These are phyloP conservation scores for Hypothenemus hampei DNA, from an alignment of 1,140 invertebrate genomes.

Conservation along the genomic window DNA sequence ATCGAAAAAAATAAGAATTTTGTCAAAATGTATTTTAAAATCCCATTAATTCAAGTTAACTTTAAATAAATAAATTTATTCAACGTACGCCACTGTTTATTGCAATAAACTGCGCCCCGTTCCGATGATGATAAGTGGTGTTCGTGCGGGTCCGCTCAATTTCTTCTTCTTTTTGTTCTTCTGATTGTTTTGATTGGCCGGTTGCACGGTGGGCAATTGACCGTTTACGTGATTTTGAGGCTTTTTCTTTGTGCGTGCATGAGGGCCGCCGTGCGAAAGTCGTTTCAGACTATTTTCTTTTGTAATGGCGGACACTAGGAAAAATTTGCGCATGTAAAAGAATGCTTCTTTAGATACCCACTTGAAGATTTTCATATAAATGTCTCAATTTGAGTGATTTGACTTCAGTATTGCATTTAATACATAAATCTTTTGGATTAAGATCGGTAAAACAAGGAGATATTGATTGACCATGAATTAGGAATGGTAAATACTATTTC, in stretches of 20 bases:
- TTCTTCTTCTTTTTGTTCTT: constrained; percentile 23
- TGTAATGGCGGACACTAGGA: too few relatives aligned
- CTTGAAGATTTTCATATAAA: too few relatives aligned
- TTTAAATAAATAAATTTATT: not conserved
- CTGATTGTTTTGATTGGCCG: constrained; percentile 23
- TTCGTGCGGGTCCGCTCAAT: constrained; percentile 10
- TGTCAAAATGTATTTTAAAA: not conserved
- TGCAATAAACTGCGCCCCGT: constrained; percentile 10
- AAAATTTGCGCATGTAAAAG: too few relatives aligned
- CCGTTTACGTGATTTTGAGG: constrained; percentile 22
- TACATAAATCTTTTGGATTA: too few relatives aligned
- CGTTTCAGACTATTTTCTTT: too few relatives aligned
- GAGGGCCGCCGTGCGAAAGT: constrained; percentile 14
- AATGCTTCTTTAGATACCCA: too few relatives aligned
- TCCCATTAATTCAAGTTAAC: too few relatives aligned
- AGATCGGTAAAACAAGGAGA: too few relatives aligned
- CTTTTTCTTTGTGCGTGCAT: constrained; percentile 13
- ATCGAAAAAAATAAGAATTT: not conserved
- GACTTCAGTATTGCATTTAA: too few relatives aligned
- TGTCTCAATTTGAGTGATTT: too few relatives aligned
- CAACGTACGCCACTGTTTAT: constrained; percentile 8
- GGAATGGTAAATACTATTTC: too few relatives aligned
- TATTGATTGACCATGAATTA: too few relatives aligned
- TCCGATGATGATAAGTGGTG: constrained; percentile 18
- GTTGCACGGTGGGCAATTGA: constrained; percentile 21